These are phyloP conservation scores for Nannoperca obscura DNA, from an alignment of 2,797 vertebrate species.

Conservation along the genomic window DNA sequence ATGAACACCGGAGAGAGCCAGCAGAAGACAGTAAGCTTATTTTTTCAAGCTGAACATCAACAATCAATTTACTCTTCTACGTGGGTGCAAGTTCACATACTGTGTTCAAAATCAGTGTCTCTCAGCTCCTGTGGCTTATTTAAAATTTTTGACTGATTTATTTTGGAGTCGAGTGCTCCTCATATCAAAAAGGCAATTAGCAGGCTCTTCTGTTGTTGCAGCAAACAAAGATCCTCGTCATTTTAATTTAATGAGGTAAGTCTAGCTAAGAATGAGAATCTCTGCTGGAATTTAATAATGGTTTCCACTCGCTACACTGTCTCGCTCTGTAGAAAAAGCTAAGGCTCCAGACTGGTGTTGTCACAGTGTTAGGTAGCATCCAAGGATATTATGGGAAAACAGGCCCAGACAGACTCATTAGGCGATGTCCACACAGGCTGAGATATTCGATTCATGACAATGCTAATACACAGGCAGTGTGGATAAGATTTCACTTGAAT, in stretches of 20 bases:
- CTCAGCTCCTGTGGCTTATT: slow-evolving; percentile 66
- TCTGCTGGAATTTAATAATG: slow-evolving; percentile 83
- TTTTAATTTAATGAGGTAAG: slow-evolving; percentile 78
- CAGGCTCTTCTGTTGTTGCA: slow-evolving; percentile 77
- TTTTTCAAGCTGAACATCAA: slow-evolving; percentile 39
- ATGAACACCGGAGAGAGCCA: background rate
- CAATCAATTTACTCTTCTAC: slow-evolving; percentile 47
- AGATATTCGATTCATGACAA: slow-evolving; percentile 64
- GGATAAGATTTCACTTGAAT: slow-evolving; percentile 63
- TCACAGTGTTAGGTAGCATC: slow-evolving; percentile 81
- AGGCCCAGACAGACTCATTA: slow-evolving; percentile 73
- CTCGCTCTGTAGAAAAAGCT: slow-evolving; percentile 52
- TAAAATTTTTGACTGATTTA: slow-evolving; percentile 75
- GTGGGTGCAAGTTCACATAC: slow-evolving; percentile 26
- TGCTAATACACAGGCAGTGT: slow-evolving; percentile 45
- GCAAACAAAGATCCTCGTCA: slow-evolving; percentile 76
- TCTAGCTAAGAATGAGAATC: slow-evolving; percentile 68
- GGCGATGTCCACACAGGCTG: slow-evolving; percentile 60
- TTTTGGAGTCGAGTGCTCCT: slow-evolving; percentile 74
- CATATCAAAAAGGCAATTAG: slow-evolving; percentile 81
- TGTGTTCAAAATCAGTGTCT: slow-evolving; percentile 49
- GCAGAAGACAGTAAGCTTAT: slow-evolving; percentile 1
- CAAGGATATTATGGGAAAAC: slow-evolving; percentile 75
- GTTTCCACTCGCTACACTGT: slow-evolving; percentile 53
- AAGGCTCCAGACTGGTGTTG: slow-evolving; percentile 75